Conservation (phyloP, 1,140 invertebrate species). For the Diabrotica undecimpunctata region DNA sequence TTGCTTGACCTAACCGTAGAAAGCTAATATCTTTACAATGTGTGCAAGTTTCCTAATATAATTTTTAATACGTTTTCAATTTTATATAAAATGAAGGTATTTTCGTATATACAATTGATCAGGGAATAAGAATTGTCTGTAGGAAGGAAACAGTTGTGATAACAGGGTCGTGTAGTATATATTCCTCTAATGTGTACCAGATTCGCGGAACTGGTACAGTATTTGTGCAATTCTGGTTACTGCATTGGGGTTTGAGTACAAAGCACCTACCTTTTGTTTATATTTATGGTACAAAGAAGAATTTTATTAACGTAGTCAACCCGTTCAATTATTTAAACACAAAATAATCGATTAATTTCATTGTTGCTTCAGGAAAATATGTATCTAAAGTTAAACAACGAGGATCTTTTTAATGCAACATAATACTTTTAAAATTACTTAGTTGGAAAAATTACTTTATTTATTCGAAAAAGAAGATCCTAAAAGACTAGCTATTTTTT, state of each 20-base stretch:
- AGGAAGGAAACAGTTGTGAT: background rate
- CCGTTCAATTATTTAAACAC: too few relatives aligned
- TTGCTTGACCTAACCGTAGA: background rate
- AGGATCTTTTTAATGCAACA: too few relatives aligned
- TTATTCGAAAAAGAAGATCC: too few relatives aligned
- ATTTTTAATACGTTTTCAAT: constrained; percentile 1
- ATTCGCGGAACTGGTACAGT: background rate
- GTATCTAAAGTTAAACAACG: too few relatives aligned
- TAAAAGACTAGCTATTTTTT: too few relatives aligned
- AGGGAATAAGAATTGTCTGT: constrained; percentile 3
- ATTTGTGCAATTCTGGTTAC: constrained; percentile 1
- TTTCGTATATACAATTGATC: background rate
- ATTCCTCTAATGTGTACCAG: background rate
- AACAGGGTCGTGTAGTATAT: background rate
- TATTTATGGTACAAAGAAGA: background rate
- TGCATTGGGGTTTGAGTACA: background rate
- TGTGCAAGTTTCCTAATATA: background rate
- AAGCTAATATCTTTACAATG: background rate
- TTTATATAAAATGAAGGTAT: constrained; percentile 1
- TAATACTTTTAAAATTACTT: too few relatives aligned
- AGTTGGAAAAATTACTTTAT: too few relatives aligned
- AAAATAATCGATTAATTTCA: too few relatives aligned
- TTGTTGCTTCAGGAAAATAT: too few relatives aligned
- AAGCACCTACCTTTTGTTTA: background rate
- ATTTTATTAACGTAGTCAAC: background rate